phyloP scores from a whole-genome alignment of 2,797 vertebrate genomes.

The Dendrocincla fuliginosa region DNA sequence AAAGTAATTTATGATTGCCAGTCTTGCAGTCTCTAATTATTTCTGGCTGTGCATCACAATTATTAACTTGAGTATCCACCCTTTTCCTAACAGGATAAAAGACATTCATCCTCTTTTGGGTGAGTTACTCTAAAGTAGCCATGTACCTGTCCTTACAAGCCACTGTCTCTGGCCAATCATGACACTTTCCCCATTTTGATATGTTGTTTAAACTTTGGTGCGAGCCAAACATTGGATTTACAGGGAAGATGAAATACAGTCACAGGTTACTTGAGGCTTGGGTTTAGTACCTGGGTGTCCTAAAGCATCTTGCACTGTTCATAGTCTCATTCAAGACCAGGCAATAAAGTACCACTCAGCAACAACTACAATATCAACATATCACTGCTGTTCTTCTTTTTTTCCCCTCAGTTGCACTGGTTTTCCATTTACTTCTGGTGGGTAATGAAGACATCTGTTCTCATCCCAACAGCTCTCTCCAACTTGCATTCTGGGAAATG shows the following conservation, averaged over 20 bases:
- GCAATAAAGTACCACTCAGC: slow-evolving; percentile 5
- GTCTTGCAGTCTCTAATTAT: slow-evolving; percentile 71
- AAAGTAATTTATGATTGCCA: slow-evolving; percentile 73
- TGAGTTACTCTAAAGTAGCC: neutral
- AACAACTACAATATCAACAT: neutral
- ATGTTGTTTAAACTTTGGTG: neutral
- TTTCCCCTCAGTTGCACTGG: neutral
- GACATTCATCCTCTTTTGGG: neutral
- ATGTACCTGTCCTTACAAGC: neutral
- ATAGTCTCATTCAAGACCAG: neutral
- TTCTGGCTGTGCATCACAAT: slow-evolving; percentile 67
- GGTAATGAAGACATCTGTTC: slow-evolving; percentile 52
- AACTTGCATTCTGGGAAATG: slow-evolving; percentile 42
- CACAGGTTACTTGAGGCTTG: neutral
- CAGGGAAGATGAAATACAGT: neutral
- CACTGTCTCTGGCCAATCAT: neutral
- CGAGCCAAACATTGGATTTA: neutral
- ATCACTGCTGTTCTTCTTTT: neutral
- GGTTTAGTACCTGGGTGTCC: neutral
- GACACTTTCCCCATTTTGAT: neutral
- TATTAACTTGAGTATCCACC: slow-evolving; percentile 58
- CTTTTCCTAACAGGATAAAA: slow-evolving; percentile 36
- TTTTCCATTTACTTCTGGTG: slow-evolving; percentile 34
- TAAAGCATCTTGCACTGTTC: neutral
- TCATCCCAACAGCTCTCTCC: slow-evolving; percentile 23